Evolutionary conservation across 2,888 invertebrate genomes (phyloP).

Genomic region (Colostygia pectinataria): DNA sequence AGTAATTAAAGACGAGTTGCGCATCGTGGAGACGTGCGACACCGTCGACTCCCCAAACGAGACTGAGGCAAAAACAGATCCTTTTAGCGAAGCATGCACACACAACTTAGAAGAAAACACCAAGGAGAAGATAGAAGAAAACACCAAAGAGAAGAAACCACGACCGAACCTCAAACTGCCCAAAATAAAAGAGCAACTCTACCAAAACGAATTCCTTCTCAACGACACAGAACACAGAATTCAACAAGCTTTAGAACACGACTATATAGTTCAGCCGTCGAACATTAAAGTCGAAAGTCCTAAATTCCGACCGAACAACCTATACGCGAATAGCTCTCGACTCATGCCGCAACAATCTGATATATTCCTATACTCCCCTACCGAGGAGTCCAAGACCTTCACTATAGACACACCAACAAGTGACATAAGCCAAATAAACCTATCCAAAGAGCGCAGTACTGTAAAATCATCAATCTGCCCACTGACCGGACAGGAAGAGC

Average conservation of each 20-base stretch:
- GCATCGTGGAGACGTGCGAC: slow-evolving; percentile 71
- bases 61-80: slow-evolving; percentile 54
- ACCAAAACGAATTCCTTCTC: slow-evolving; percentile 73
- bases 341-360: slow-evolving; percentile 70
- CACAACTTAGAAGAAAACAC: slow-evolving; percentile 68
- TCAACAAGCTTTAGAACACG: slow-evolving; percentile 79
- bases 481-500: slow-evolving; percentile 86
- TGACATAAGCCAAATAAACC: slow-evolving; percentile 77
- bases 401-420: slow-evolving; percentile 76
- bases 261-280: slow-evolving; percentile 85
- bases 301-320: slow-evolving; percentile 74
- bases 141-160: slow-evolving; percentile 63
- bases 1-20: slow-evolving; percentile 69
- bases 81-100: slow-evolving; percentile 77
- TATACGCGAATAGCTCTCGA: slow-evolving; percentile 74
- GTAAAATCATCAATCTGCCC: slow-evolving; percentile 68
- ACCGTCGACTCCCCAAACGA: slow-evolving; percentile 65
- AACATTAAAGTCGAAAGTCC: slow-evolving; percentile 83
- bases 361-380: slow-evolving; percentile 75
- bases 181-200: slow-evolving; percentile 73
- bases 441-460: slow-evolving; percentile 72
- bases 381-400: slow-evolving; percentile 76
- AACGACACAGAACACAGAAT: slow-evolving; percentile 63
- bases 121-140: slow-evolving; percentile 68
- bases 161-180: slow-evolving; percentile 73